Evolutionary conservation across 2,888 invertebrate species (phyloP), one percentile per base, ranked within the genome.

Genomic region (Ectemnius continuus): DNA sequence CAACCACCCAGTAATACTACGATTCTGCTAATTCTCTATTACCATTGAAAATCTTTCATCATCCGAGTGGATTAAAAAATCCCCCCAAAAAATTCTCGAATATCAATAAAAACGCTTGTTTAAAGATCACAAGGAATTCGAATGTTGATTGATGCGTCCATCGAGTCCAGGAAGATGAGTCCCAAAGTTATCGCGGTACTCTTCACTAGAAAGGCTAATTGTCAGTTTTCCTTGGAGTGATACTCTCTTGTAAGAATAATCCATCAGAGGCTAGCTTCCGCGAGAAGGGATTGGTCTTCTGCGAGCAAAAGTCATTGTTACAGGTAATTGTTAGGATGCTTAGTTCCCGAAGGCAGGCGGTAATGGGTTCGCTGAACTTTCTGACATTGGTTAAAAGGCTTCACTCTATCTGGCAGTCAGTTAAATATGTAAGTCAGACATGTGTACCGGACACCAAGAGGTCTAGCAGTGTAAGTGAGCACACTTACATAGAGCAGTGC

Each of bases 321-420:
- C 67, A 26, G 61, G 59, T 71, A 62, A 74, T 78, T 78, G 71
- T 77, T 71, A 58, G 78, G 65, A 77, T 77, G 61, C 68, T 67
- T 66, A 26, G 16, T 63, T 36, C 57, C 62, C 48, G 28, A 48
- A 72, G 64, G 67, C 61, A 58, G 47, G 65, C 74, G 74, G 69
- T 71, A 78, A 78, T 75, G 70, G 78, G 78, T 79, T 72, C 78
- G 66, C 14, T 63, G 78, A 79, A 79, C 78, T 75, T 78, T 72
- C 67, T 71, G 64, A 69, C 78, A 78, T 75, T 79, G 69, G 75
- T 78, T 75, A 72, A 72, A 79, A 72, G 67, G 61, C 67, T 64
- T 63, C 52, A 16, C 61, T 70, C 70, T 76, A 70, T 77, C 64
- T 66, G 28, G 20, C n/a, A 48, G 57, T 8, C 48, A 52, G 70